Conservation (phyloP, 2,113 vertebrate genomes). For the Brienomyrus longianalis region DNA sequence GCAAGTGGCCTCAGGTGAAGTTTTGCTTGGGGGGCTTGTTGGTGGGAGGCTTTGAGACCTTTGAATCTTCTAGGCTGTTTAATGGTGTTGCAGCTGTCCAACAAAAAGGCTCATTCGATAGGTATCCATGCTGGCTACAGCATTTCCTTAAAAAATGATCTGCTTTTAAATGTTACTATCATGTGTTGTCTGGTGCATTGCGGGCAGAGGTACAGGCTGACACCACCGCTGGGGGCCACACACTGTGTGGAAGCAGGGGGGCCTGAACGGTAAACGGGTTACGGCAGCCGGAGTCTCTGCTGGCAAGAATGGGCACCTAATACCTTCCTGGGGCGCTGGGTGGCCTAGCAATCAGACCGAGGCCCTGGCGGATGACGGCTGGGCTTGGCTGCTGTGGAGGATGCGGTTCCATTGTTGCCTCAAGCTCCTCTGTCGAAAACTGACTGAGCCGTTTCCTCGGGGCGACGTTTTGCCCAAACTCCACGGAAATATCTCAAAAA, state of each 20-base stretch:
- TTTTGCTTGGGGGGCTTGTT: neutral
- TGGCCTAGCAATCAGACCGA: neutral
- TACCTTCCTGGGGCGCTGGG: neutral
- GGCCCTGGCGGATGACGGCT: too few species aligned
- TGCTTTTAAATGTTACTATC: neutral
- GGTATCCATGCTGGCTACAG: neutral
- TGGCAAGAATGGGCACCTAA: neutral
- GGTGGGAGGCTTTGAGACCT: neutral
- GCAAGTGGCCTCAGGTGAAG: neutral
- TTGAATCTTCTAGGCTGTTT: neutral
- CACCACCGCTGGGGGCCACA: neutral
- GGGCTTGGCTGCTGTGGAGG: neutral
- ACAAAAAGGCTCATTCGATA: neutral
- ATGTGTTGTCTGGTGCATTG: neutral
- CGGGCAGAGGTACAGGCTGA: neutral
- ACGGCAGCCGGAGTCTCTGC: neutral
- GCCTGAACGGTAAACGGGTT: neutral
- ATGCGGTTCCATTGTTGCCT: neutral
- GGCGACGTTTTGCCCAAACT: constrained; percentile 25
- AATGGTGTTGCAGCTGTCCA: neutral
- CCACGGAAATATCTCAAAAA: constrained; percentile 38
- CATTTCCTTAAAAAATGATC: neutral
- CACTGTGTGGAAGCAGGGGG: constrained; percentile 4
- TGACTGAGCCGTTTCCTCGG: constrained; percentile 26
- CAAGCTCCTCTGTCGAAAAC: constrained; percentile 2